Percentiles rank a stretch among this genome's conserved stretches.
Evolutionary conservation across 2,888 invertebrate genomes (phyloP).

Genomic region (Drosophila rubida): DNA sequence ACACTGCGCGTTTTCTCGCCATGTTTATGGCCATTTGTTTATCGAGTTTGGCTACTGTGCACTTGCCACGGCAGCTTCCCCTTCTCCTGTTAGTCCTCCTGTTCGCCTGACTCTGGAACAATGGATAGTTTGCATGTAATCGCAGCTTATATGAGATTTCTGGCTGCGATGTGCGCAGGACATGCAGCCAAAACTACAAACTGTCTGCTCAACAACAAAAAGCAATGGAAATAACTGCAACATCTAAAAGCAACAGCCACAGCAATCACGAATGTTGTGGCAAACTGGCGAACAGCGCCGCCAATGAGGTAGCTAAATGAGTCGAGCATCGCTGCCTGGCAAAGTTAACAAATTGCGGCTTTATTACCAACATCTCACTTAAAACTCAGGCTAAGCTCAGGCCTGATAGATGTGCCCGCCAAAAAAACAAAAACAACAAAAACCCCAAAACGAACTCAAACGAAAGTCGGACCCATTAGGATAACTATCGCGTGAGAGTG

Average conservation of each 20-base stretch:
- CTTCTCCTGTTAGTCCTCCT: neutral
- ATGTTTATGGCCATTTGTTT: constrained; percentile 72
- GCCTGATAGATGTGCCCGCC: constrained; percentile 77
- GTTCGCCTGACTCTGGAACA: constrained; percentile 49
- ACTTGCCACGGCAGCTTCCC: constrained; percentile 40
- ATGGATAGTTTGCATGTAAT: constrained; percentile 78
- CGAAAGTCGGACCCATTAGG: constrained; percentile 80
- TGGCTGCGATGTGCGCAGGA: constrained; percentile 61
- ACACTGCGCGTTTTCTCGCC: constrained; percentile 56
- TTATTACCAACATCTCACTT: constrained; percentile 81
- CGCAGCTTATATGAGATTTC: constrained; percentile 47
- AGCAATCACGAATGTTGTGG: constrained; percentile 64
- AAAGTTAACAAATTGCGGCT: constrained; percentile 78
- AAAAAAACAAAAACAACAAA: constrained; percentile 20
- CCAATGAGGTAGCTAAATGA: constrained; percentile 81
- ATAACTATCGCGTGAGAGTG: constrained; percentile 81
- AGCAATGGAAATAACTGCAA: constrained; percentile 22
- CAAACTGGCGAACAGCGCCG: constrained; percentile 75
- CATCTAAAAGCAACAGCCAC: constrained; percentile 54
- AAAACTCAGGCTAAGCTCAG: constrained; percentile 43
- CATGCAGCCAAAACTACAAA: constrained; percentile 47
- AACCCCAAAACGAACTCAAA: constrained; percentile 48
- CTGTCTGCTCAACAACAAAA: constrained; percentile 33
- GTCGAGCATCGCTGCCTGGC: constrained; percentile 46
- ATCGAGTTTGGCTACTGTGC: constrained; percentile 66